phyloP scores from a whole-genome alignment of 2,113 vertebrate species.

The Upupa epops region DNA sequence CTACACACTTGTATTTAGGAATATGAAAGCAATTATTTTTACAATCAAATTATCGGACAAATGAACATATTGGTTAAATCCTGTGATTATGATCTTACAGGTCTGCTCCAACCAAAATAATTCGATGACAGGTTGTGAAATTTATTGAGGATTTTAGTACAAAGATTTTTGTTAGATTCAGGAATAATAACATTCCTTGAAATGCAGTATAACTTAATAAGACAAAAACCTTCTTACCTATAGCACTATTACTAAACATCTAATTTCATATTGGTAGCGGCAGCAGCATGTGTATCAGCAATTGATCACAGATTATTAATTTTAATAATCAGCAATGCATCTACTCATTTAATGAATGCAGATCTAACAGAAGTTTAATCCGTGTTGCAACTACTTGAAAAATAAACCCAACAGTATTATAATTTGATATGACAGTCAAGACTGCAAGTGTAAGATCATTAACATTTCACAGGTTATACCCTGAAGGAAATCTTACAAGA shows the following conservation, averaged over 20 bases:
- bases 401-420: conserved; percentile 57
- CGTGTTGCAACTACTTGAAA: conserved; percentile 64
- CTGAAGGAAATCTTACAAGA: conserved; percentile 72
- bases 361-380: conserved; percentile 54
- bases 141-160: neutral
- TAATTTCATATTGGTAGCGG: neutral
- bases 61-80: neutral
- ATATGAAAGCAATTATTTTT: neutral
- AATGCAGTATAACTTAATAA: neutral
- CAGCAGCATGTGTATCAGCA: neutral
- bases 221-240: neutral
- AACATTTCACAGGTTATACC: conserved; percentile 76
- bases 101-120: neutral
- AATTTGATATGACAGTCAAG: conserved; percentile 72
- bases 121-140: neutral
- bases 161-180: neutral
- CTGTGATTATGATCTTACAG: neutral
- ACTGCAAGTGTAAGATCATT: conserved; percentile 70
- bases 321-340: conserved; percentile 35
- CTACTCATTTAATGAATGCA: conserved; percentile 24
- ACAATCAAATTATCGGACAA: neutral
- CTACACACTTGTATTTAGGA: neutral
- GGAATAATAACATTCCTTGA: neutral
- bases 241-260: neutral
- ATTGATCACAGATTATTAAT: conserved; percentile 4